phyloP scores from a whole-genome alignment of 1,140 invertebrate species.

The Cydia strobilella region DNA sequence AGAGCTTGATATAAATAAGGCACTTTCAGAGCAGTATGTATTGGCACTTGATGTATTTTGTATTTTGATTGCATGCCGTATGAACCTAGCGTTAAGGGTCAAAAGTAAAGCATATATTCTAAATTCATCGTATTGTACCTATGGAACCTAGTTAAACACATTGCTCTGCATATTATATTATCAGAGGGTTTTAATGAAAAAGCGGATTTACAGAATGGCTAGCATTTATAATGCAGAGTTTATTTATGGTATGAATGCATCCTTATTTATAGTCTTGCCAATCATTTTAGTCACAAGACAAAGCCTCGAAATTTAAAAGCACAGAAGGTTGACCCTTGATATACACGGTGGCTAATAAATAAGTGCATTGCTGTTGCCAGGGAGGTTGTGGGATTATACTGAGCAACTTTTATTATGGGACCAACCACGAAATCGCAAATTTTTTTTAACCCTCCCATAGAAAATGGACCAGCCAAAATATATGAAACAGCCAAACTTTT shows the following conservation, averaged over 20 bases:
- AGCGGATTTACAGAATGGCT: conserved; percentile 23
- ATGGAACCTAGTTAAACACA: conserved; percentile 41
- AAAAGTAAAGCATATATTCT: conserved; percentile 75
- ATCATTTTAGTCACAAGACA: no score
- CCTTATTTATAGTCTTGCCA: background rate
- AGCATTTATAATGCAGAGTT: conserved; percentile 13
- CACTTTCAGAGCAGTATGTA: conserved; percentile 39
- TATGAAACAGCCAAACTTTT: no score
- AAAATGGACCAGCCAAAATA: no score
- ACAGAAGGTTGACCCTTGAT: no score
- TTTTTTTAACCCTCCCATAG: no score
- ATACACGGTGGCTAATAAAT: no score
- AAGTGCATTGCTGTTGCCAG: no score
- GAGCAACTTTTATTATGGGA: no score
- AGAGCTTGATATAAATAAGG: conserved; percentile 46
- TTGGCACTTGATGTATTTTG: conserved; percentile 40
- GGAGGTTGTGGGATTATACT: no score
- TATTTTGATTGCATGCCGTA: conserved; percentile 40
- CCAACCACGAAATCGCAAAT: no score
- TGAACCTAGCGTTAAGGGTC: conserved; percentile 43
- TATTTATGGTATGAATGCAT: conserved; percentile 1
- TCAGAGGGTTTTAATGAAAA: conserved; percentile 9
- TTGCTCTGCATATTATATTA: conserved; percentile 34
- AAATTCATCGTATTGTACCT: conserved; percentile 57
- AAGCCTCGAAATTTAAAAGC: no score